Evolutionary conservation across 1,140 invertebrate species (phyloP).

Genomic region (Pseudomyrmex pallidus): DNA sequence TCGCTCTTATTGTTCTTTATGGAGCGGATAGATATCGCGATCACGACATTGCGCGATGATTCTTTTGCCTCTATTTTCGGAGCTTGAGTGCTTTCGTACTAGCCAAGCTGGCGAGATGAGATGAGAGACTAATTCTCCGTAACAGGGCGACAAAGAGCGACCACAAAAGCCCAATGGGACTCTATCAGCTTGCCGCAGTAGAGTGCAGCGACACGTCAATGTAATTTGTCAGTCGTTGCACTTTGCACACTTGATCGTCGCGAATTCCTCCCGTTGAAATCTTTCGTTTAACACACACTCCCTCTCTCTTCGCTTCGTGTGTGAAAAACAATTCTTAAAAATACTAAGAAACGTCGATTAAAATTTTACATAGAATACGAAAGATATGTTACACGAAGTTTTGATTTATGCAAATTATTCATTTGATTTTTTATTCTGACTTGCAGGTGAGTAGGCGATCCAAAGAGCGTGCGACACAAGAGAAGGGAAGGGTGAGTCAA

Average conservation of each 20-base stretch:
- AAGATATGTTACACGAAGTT: too few relatives aligned
- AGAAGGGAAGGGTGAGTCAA: slow-evolving; percentile 80
- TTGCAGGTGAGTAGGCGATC: slow-evolving; percentile 82
- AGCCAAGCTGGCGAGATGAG: slow-evolving; percentile 47
- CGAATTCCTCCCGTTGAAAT: slow-evolving; percentile 64
- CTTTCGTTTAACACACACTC: slow-evolving; percentile 11
- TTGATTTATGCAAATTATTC: too few relatives aligned
- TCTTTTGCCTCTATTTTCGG: slow-evolving; percentile 3
- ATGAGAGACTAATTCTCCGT: slow-evolving; percentile 67
- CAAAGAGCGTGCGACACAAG: slow-evolving; percentile 78
- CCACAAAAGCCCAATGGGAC: slow-evolving; percentile 78
- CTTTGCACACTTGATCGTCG: slow-evolving; percentile 18
- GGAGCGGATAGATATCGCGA: slow-evolving; percentile 31
- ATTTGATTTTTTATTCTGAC: slow-evolving; percentile 12
- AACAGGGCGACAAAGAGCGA: slow-evolving; percentile 75
- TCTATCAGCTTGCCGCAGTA: slow-evolving; percentile 67
- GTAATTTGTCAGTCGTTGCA: slow-evolving; percentile 74
- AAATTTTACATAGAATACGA: too few relatives aligned
- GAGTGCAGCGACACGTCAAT: slow-evolving; percentile 72
- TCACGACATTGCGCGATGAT: background rate
- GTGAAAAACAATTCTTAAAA: background rate
- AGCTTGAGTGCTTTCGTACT: slow-evolving; percentile 52
- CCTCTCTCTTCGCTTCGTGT: background rate
- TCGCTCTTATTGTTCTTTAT: slow-evolving; percentile 18
- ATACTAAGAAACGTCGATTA: background rate